Evolutionary conservation across 2,797 vertebrate species (phyloP), one percentile per base, ranked within the genome.

Genomic region (Babyrousa celebensis): DNA sequence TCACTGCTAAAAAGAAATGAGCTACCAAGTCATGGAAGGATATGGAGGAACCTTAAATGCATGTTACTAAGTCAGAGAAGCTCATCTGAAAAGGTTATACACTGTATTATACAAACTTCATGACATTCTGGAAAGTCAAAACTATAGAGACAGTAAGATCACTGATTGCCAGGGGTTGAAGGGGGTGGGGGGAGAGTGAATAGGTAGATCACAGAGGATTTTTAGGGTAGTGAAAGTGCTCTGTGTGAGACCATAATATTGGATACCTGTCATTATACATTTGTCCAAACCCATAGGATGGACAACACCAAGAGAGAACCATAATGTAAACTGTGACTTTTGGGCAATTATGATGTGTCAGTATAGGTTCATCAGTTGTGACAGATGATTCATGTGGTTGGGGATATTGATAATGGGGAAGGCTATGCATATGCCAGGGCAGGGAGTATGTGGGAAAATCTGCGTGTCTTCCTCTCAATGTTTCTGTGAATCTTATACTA

Each of bases 1-100:
- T 85, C 43, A 83, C 12, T 12, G 43, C 60, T 74, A 67, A 83
- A 89, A 65, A 74, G 78, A 83, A 85, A 84, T 23, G 36, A 77
- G 52, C 15, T 85, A 27, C 29, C 17, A 82, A 71, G 54, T 27
- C 29, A 32, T 25, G n/a, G 68, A 77, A 60, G 52, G n/a, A 84
- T 40, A 62, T 62, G 63, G 40, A 70, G n/a, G 43, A 78, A 84
- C 8, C 36, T 84, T 83, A 78, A 68, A 68, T 58, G 20, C 72
- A 68, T 60, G 48, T 68, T 78, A n/a, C 12, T 32, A 60, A 58
- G 12, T 58, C 36, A 85, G 68, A 92, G 52, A 85, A 85, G 21
- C 11, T 16, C 5, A 58, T 77, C 62, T 85, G 48, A 25, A 85
- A 77, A 68, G 82, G 18, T 52, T 60, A 5, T 4, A 29, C 68